phyloP scores from a whole-genome alignment of 2,797 vertebrate species.

The Pempheris klunzingeri region DNA sequence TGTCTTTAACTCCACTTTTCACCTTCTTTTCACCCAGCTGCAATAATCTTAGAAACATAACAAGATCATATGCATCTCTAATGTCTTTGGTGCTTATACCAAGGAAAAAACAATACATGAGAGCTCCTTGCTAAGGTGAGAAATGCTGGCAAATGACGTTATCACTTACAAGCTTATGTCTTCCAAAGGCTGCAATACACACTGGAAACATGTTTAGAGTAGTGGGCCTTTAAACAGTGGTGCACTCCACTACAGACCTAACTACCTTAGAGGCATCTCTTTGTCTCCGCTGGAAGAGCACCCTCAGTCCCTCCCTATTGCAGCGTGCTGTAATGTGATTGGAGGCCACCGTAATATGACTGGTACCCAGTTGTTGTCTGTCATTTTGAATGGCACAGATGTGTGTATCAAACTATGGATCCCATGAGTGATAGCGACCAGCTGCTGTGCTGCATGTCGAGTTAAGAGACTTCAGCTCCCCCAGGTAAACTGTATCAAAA shows the following conservation, averaged over 20 bases:
- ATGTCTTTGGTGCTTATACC: slow-evolving; percentile 40
- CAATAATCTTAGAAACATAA: slow-evolving; percentile 77
- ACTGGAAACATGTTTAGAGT: slow-evolving; percentile 24
- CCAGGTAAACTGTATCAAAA: slow-evolving; percentile 5
- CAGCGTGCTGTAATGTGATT: slow-evolving; percentile 50
- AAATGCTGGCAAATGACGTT: slow-evolving; percentile 38
- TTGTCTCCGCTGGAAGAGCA: slow-evolving; percentile 44
- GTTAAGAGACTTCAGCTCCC: slow-evolving; percentile 21
- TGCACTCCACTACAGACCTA: slow-evolving; percentile 34
- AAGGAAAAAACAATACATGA: slow-evolving; percentile 35
- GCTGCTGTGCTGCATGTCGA: slow-evolving; percentile 13
- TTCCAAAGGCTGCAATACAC: slow-evolving; percentile 35
- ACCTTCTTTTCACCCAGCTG: slow-evolving; percentile 60
- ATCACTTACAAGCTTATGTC: slow-evolving; percentile 31
- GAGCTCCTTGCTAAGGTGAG: slow-evolving; percentile 28
- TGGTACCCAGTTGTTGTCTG: slow-evolving; percentile 65
- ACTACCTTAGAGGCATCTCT: slow-evolving; percentile 61
- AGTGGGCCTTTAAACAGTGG: slow-evolving; percentile 23
- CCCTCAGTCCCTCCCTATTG: slow-evolving; percentile 45
- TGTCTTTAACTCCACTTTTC: slow-evolving; percentile 56
- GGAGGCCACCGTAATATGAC: slow-evolving; percentile 57
- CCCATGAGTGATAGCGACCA: slow-evolving; percentile 39
- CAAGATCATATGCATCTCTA: slow-evolving; percentile 66
- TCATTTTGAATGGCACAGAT: slow-evolving; percentile 71
- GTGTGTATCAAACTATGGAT: slow-evolving; percentile 52